Evolutionary conservation across 2,113 vertebrate genomes (phyloP).

Genomic region (Oncorhynchus masou): DNA sequence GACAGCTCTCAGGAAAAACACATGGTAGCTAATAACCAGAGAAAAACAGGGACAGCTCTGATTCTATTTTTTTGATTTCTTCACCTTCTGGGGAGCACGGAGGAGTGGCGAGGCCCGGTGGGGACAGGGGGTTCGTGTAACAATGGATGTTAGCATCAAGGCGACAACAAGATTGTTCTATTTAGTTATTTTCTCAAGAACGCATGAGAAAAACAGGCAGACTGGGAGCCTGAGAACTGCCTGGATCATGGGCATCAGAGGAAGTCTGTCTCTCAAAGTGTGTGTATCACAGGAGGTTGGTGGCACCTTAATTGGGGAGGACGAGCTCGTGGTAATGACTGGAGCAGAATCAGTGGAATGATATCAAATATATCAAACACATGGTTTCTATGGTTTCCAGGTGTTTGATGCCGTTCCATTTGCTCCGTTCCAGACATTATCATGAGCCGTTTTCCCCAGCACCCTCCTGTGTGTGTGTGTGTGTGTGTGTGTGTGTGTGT

Average conservation of each 20-base stretch:
- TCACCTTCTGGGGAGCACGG: slow-evolving; percentile 50
- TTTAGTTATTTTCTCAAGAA: slow-evolving; percentile 52
- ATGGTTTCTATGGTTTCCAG: too few species aligned
- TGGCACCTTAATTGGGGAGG: too few species aligned
- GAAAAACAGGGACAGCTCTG: slow-evolving; percentile 72
- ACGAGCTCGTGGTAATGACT: too few species aligned
- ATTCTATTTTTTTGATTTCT: slow-evolving; percentile 66
- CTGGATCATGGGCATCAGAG: background rate
- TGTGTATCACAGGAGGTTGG: slow-evolving; percentile 2
- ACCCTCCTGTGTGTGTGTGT: background rate
- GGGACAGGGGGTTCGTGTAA: slow-evolving; percentile 56
- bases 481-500: background rate
- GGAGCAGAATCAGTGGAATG: too few species aligned
- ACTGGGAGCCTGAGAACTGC: slow-evolving; percentile 42
- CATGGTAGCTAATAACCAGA: slow-evolving; percentile 74
- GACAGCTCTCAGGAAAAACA: slow-evolving; percentile 66
- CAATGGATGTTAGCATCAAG: slow-evolving; percentile 24
- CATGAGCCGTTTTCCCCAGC: too few species aligned
- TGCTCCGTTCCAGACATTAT: too few species aligned
- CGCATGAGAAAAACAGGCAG: slow-evolving; percentile 12
- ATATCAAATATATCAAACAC: too few species aligned
- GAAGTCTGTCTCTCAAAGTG: background rate
- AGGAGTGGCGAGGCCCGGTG: slow-evolving; percentile 1
- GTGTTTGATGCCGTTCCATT: too few species aligned
- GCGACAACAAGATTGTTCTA: slow-evolving; percentile 35